Evolutionary conservation across 2,888 invertebrate species (phyloP).

Genomic region (Luperina nickerlii): DNA sequence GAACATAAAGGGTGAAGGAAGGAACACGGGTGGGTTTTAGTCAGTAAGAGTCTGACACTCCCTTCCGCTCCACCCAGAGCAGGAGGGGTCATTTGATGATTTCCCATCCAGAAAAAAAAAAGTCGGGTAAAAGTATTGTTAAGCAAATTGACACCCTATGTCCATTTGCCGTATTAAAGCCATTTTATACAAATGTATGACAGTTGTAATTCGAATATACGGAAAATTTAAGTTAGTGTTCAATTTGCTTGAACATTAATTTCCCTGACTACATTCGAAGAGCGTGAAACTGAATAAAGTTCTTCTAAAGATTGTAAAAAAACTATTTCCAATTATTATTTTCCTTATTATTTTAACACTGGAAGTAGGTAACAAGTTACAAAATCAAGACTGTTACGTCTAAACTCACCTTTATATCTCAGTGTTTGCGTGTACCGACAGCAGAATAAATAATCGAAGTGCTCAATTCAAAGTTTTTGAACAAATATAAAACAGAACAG

Average conservation of each 20-base stretch:
- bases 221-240: too few relatives aligned
- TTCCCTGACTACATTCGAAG: neutral
- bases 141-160: too few relatives aligned
- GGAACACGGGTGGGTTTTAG: too few relatives aligned
- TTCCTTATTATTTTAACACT: neutral
- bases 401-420: conserved; percentile 41
- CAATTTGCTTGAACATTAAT: neutral
- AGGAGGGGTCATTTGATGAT: too few relatives aligned
- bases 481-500: conserved; percentile 26
- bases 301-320: neutral
- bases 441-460: conserved; percentile 41
- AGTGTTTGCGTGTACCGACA: conserved; percentile 41
- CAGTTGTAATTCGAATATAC: too few relatives aligned
- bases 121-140: too few relatives aligned
- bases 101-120: too few relatives aligned
- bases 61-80: too few relatives aligned
- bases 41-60: too few relatives aligned
- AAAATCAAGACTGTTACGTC: conserved; percentile 14
- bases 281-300: neutral
- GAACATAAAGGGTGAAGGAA: too few relatives aligned
- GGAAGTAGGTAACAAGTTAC: neutral
- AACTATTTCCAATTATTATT: neutral
- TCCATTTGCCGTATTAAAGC: too few relatives aligned
- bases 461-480: conserved; percentile 40
- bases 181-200: too few relatives aligned